These are phyloP conservation scores for Pteria penguin DNA, from an alignment of 2,888 invertebrate species.

Conservation along the genomic window DNA sequence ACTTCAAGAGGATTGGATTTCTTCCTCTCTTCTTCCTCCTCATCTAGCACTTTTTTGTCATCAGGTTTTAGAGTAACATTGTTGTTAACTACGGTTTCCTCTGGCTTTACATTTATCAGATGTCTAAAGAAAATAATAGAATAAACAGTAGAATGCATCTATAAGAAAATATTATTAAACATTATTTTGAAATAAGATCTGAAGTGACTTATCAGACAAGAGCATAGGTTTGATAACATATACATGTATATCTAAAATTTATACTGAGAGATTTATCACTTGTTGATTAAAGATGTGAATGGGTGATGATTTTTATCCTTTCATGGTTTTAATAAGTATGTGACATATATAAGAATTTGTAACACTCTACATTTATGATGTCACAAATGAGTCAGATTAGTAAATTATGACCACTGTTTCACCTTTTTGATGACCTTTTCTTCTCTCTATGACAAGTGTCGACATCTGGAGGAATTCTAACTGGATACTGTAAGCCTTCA, in stretches of 20 bases:
- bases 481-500: slow-evolving; percentile 51
- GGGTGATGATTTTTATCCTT: too few relatives aligned
- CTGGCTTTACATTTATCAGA: slow-evolving; percentile 27
- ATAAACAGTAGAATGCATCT: not conserved
- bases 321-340: too few relatives aligned
- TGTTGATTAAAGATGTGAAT: too few relatives aligned
- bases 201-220: too few relatives aligned
- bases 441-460: slow-evolving; percentile 41
- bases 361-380: too few relatives aligned
- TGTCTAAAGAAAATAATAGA: slow-evolving; percentile 1
- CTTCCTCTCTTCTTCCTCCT: slow-evolving; percentile 55
- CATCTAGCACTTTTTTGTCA: slow-evolving; percentile 56
- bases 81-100: slow-evolving; percentile 20
- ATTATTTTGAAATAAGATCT: too few relatives aligned
- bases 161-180: too few relatives aligned
- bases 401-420: too few relatives aligned
- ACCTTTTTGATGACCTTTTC: slow-evolving; percentile 43
- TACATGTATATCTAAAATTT: too few relatives aligned
- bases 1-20: slow-evolving; percentile 25
- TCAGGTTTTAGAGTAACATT: slow-evolving; percentile 34
- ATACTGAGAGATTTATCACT: too few relatives aligned
- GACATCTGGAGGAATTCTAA: slow-evolving; percentile 42
- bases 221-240: not conserved
- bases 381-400: too few relatives aligned
- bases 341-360: too few relatives aligned